These are phyloP conservation scores for Ceraclea dissimilis DNA, from an alignment of 2,888 invertebrate genomes.

Conservation along the genomic window DNA sequence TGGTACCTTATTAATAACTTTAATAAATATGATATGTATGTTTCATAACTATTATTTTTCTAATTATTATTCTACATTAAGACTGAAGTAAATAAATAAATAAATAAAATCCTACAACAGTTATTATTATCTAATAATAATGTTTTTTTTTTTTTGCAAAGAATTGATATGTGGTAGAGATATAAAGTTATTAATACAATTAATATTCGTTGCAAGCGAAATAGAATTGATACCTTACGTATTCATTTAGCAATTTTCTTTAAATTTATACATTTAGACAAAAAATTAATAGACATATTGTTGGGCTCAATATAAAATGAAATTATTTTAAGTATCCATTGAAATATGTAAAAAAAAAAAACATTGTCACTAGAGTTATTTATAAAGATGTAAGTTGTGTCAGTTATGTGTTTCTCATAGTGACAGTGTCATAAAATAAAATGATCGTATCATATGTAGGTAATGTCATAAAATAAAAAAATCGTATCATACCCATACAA, in stretches of 20 bases:
- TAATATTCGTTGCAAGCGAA: conserved; percentile 4
- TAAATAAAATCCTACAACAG: background rate
- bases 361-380: background rate
- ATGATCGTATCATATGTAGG: too few species aligned
- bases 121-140: too few species aligned
- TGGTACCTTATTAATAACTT: background rate
- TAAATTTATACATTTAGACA: too few species aligned
- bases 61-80: background rate
- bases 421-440: background rate
- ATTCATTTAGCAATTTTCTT: too few species aligned
- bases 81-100: background rate
- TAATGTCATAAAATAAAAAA: too few species aligned
- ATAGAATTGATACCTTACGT: background rate
- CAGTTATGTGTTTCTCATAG: conserved; percentile 4
- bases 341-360: background rate
- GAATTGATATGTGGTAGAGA: too few species aligned
- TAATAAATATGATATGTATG: background rate
- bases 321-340: too few species aligned
- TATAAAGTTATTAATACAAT: too few species aligned
- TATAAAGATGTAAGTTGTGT: conserved; percentile 15
- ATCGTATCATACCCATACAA: too few species aligned
- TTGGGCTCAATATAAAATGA: background rate
- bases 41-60: background rate
- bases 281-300: background rate
- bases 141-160: too few species aligned